A percentile compares a stretch with the other conserved stretches of the same genome.
Conservation (phyloP, 2,888 invertebrate genomes). For the Heliconius aoede region DNA sequence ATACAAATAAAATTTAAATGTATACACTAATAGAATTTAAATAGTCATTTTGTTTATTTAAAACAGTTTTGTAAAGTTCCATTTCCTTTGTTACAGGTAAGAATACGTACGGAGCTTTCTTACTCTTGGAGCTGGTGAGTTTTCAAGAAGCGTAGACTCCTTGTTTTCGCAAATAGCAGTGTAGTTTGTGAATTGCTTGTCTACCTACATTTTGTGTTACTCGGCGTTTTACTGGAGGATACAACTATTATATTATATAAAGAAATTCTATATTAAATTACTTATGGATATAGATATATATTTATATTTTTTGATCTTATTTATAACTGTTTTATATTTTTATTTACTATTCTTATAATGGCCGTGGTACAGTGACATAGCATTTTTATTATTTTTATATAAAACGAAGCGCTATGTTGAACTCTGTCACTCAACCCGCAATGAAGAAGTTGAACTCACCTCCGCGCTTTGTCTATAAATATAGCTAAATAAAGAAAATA, state of each 20-base stretch:
- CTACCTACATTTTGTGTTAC: conserved; percentile 5
- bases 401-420: not conserved
- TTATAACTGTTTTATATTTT: not conserved
- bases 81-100: conserved; percentile 51
- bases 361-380: no score
- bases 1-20: not conserved
- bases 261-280: not conserved
- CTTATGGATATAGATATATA: not conserved
- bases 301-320: not conserved
- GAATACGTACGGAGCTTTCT: conserved; percentile 38
- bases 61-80: conserved; percentile 38
- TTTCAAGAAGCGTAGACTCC: conserved; percentile 44
- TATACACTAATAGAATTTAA: not conserved
- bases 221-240: not conserved
- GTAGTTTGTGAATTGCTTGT: conserved; percentile 16
- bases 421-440: not conserved
- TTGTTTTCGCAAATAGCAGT: conserved; percentile 36
- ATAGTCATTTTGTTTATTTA: conserved; percentile 5
- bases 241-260: no score
- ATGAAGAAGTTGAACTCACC: not conserved
- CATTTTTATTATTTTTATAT: not conserved
- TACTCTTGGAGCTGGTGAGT: conserved; percentile 41
- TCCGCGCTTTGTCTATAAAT: not conserved
- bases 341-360: not conserved
- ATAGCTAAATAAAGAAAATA: not conserved